Base-by-base conservation (phyloP, 2,888 invertebrate genomes). In the Onchidella celtica region DNA sequence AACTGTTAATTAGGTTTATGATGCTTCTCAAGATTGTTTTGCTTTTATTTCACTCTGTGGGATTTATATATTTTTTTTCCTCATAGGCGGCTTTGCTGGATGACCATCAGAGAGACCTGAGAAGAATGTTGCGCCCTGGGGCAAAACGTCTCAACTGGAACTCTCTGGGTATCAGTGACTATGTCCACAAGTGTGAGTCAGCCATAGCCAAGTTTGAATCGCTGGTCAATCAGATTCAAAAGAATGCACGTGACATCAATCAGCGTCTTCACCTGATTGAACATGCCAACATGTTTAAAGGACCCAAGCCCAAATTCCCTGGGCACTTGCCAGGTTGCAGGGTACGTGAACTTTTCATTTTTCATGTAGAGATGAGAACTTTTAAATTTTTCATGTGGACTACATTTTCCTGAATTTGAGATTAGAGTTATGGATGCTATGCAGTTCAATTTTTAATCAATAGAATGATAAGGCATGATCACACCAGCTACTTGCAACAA, bases 71-170 rank as follows among this genome's bases (percentile, higher is more conserved):
- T 65, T 68, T 55, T 24, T 81, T 63, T 77, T 9, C 34, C 14
- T 76, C 82, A 24, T 84, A 92, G 92, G 87, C 89, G 75, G 85
- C 87, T 65, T 84, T 93, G 47, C 83, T 93, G 36, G 92, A 91
- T 70, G 92, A 93, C 59, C 92, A 93, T 83, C 89, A 93, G 79
- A 86, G 87, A 78, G 92, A 93, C 24, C 81, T 93, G 66, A 87
- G 92, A 24, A 87, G 93, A 38, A 91, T 92, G 27, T 90, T 93
- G 82, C 95, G 97, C 88, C 97, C 97, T 2, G 98, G 98, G 0
- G 94, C 97, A 0, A 96, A 96, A 2, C 95, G 97, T 38, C 95
- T 97, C 79, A 96, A 96, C 66, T 98, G 98, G 98, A 96, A 96
- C 84, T 97, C 97, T 0, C 94, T 97, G 21, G 96, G 96, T 36